Evolutionary conservation across 2,888 invertebrate species (phyloP), one percentile per base, ranked within the genome.

Genomic region (Nomada ruficornis): DNA sequence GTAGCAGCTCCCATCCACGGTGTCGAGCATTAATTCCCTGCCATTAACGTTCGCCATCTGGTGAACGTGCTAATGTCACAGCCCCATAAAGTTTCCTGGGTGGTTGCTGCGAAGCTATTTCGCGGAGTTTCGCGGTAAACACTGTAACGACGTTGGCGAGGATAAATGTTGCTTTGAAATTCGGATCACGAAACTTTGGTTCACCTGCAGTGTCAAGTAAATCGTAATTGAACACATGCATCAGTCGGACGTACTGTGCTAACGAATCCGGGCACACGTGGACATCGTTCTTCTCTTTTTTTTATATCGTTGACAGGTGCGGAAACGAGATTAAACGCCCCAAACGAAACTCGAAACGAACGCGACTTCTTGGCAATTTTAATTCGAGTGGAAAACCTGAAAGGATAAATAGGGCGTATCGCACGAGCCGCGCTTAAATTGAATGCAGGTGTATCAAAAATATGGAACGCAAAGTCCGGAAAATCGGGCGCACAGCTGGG

Each of bases 131-230:
- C 68, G 36, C 71, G 13, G 42, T 57, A 18, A 47, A 59, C 75
- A 54, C 20, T 62, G 29, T 75, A 71, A 75, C 54, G 76, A 36
- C 63, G 57, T 18, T 11, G 67, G 20, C n/a, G 29, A 36, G 26
- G 57, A 62, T 74, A 76, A 80, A 80, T 60, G 70, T 50, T 52
- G 26, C 44, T 18, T 18, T 52, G 47, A 71, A 82, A 76, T 82
- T 71, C 65, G 55, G 67, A 68, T 63, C 81, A 71, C 60, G 69
- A 36, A 52, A 54, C 52, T 57, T 52, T 44, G 72, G 50, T 54
- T 59, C 69, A 60, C 47, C 65, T 57, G 62, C 15, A 59, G 52
- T 42, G 52, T 52, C 79, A 52, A 50, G 60, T 69, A 79, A 78
- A 80, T 80, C 42, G 82, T 67, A 67, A 72, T 82, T 81, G 76